Base-by-base conservation (phyloP, 2,888 invertebrate species). In the Melanotus villosus region DNA sequence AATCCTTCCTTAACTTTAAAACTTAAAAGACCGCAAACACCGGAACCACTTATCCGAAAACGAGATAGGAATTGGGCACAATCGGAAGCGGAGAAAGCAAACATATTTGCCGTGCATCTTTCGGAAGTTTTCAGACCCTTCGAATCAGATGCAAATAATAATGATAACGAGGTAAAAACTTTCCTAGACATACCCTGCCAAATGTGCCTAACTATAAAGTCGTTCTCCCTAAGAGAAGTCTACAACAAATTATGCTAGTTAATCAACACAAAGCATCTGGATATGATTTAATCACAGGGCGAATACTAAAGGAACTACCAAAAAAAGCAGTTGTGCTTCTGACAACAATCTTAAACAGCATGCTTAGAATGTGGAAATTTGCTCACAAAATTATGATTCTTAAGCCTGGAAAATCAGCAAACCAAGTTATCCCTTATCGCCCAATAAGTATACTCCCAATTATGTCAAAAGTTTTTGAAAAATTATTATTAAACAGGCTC, bases 1-100 rank as follows among this genome's bases (percentile, higher is more conserved):
- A n/a, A n/a, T n/a, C n/a, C n/a, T n/a, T n/a, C n/a, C n/a, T n/a
- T n/a, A n/a, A n/a, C n/a, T n/a, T n/a, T n/a, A n/a, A 7, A 36
- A 36, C 36, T 36, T 36, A 43, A 43, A 43, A 16, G 3, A 18
- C 43, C 43, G 6, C 43, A 43, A 43, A 43, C 16, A 43, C 43
- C 19, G 12, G 23, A 23, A 23, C 50, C 50, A 10, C 50, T 1
- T 23, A 50, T 26, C n/a, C 10, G 26, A 12, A 50, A 50, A 26
- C n/a, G n/a, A 3, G 30, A 50, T 21, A 23, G 14, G 14, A 50
- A 23, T n/a, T 50, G n/a, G 50, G 50, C 26, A 1, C n/a, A n/a
- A 50, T 12, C 26, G 1, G 23, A 50, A 2, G 18, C 14, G 7
- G 30, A 50, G 6, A 21, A 50, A 50, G n/a, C 50, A 14, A 50